Evolutionary conservation across 2,888 invertebrate species (phyloP).

Genomic region (Pimpla rufipes): DNA sequence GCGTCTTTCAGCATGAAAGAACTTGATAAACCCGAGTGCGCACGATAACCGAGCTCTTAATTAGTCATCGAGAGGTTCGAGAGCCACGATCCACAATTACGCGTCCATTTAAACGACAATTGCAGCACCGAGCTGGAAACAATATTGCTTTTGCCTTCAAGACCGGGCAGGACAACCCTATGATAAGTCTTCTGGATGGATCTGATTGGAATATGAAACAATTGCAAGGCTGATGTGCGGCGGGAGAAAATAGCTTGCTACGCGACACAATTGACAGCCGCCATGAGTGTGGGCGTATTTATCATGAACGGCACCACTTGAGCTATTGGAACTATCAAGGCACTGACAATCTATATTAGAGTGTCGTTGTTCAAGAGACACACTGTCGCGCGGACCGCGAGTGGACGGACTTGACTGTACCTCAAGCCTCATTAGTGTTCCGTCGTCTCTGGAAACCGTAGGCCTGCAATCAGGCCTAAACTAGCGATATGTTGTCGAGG

Average conservation of each 20-base stretch:
- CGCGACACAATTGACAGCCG: constrained; percentile 45
- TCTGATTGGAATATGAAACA: constrained; percentile 60
- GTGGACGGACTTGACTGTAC: constrained; percentile 37
- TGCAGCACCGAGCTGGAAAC: constrained; percentile 7
- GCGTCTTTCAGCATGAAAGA: neutral
- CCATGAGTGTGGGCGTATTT: constrained; percentile 34
- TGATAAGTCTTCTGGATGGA: constrained; percentile 16
- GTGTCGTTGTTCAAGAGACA: constrained; percentile 15
- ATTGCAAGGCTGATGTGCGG: constrained; percentile 39
- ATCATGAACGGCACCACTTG: constrained; percentile 45
- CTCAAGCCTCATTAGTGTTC: constrained; percentile 35
- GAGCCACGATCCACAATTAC: constrained; percentile 43
- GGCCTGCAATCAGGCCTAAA: constrained; percentile 59
- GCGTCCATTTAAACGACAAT: constrained; percentile 50
- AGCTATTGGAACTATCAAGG: constrained; percentile 44
- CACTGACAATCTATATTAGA: constrained; percentile 35
- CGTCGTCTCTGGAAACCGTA: constrained; percentile 31
- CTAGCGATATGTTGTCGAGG: constrained; percentile 56
- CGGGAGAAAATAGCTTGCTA: constrained; percentile 47
- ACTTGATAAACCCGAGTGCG: neutral
- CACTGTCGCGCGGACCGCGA: neutral
- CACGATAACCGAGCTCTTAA: constrained; percentile 34
- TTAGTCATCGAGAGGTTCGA: constrained; percentile 25
- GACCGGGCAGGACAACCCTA: constrained; percentile 37
- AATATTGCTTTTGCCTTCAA: constrained; percentile 12